These are phyloP conservation scores for Ageneiosus marmoratus DNA, from an alignment of 2,113 vertebrate genomes.

Conservation along the genomic window DNA sequence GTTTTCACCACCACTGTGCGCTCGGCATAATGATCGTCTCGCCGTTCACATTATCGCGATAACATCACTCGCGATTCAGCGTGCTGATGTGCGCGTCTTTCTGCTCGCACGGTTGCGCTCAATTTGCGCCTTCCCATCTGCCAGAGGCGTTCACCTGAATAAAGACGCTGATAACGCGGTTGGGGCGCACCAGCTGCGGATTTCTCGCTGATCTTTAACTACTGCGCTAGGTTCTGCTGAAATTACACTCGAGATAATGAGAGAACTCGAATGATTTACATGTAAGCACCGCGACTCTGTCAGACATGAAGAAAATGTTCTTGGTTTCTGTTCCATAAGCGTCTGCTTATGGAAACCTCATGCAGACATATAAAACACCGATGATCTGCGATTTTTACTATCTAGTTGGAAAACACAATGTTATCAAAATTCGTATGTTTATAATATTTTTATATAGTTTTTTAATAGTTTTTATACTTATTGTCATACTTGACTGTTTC, in stretches of 20 bases:
- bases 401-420: too few relatives aligned
- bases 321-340: neutral
- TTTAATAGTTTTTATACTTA: neutral
- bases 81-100: conserved; percentile 51
- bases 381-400: too few relatives aligned
- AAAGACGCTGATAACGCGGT: conserved; percentile 58
- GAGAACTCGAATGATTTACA: neutral
- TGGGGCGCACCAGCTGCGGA: conserved; percentile 14
- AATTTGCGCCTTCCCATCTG: conserved; percentile 65
- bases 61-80: conserved; percentile 46
- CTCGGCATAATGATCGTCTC: conserved; percentile 44
- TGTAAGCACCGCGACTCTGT: neutral
- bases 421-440: neutral
- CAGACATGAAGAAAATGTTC: neutral
- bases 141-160: conserved; percentile 62
- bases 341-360: neutral
- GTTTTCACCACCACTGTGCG: conserved; percentile 45
- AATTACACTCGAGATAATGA: conserved; percentile 17
- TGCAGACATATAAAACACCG: too few relatives aligned
- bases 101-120: conserved; percentile 53
- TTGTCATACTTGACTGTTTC: neutral
- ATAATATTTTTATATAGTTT: too few relatives aligned
- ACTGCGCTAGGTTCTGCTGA: conserved; percentile 39
- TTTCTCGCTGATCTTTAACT: neutral
- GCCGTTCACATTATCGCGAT: conserved; percentile 41